Conservation (phyloP, 2,113 vertebrate genomes). For the Perccottus glenii region DNA sequence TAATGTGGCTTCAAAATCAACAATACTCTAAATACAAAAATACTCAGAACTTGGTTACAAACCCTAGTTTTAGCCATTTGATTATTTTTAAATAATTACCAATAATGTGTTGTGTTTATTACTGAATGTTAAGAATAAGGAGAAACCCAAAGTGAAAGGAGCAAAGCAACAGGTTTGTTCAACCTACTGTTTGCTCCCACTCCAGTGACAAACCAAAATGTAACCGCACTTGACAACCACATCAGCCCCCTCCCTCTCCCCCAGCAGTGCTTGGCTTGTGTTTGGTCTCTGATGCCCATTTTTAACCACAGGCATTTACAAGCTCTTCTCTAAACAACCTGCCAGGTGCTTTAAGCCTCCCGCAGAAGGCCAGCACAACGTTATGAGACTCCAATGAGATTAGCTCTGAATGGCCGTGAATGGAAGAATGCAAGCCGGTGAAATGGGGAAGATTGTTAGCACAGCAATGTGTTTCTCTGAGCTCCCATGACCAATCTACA, state of each 20-base stretch:
- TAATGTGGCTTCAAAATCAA: too few species aligned
- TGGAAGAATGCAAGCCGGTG: slow-evolving; percentile 64
- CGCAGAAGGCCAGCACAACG: slow-evolving; percentile 73
- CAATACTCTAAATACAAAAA: too few species aligned
- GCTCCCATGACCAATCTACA: slow-evolving; percentile 80
- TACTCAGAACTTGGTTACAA: too few species aligned
- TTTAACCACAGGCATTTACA: slow-evolving; percentile 85
- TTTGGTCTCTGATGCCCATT: slow-evolving; percentile 64
- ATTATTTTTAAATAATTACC: too few species aligned
- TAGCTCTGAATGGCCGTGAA: slow-evolving; percentile 75
- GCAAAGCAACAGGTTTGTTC: slow-evolving; percentile 35
- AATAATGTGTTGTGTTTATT: background rate
- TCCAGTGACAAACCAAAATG: slow-evolving; percentile 49
- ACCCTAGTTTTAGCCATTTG: too few species aligned
- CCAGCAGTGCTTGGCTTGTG: slow-evolving; percentile 73
- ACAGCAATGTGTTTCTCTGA: slow-evolving; percentile 71
- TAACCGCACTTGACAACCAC: slow-evolving; percentile 93
- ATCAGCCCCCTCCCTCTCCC: slow-evolving; percentile 76
- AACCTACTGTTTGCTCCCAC: slow-evolving; percentile 29
- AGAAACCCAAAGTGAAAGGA: background rate
- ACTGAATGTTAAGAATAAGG: background rate
- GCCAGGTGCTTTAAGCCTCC: slow-evolving; percentile 87
- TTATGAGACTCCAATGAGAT: slow-evolving; percentile 84
- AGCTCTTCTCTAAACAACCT: slow-evolving; percentile 84
- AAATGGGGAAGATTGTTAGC: slow-evolving; percentile 66